A percentile compares a stretch with the other conserved stretches of the same genome.
These are phyloP conservation scores for Pipistrellus nathusii DNA, from an alignment of 2,797 vertebrate genomes.

Conservation along the genomic window DNA sequence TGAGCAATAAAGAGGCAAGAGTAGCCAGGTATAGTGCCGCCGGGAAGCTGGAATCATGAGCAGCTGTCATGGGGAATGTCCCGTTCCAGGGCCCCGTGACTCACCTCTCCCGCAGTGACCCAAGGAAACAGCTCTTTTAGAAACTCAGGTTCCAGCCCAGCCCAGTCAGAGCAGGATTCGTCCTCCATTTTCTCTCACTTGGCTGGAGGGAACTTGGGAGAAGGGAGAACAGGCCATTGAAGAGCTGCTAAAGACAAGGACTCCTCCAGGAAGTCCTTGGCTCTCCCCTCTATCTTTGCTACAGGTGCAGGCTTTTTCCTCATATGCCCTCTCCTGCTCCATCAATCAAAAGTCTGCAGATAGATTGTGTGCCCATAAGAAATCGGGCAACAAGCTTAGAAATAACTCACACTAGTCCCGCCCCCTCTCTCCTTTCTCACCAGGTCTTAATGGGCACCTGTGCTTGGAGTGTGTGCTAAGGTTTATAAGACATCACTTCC, in stretches of 20 bases:
- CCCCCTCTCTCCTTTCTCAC: background rate
- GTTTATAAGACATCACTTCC: background rate
- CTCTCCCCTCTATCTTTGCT: background rate
- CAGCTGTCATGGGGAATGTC: background rate
- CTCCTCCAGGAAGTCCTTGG: background rate
- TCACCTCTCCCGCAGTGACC: background rate
- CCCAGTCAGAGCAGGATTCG: background rate
- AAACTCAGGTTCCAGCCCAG: background rate
- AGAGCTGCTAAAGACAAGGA: background rate
- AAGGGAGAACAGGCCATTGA: conserved; percentile 4
- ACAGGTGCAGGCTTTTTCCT: background rate
- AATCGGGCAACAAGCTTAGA: conserved; percentile 1
- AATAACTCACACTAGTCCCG: background rate
- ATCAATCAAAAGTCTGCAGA: background rate
- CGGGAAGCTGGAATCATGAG: background rate
- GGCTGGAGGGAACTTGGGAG: background rate
- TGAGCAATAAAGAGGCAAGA: conserved; percentile 68
- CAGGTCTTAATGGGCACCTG: background rate
- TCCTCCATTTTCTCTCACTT: background rate
- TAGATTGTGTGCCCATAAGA: background rate
- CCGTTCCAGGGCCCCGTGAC: background rate
- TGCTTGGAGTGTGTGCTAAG: background rate
- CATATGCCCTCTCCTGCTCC: background rate
- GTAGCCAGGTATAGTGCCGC: conserved; percentile 28
- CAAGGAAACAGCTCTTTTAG: background rate